Conservation (phyloP, 2,888 invertebrate genomes). For the Phaedon cochleariae region DNA sequence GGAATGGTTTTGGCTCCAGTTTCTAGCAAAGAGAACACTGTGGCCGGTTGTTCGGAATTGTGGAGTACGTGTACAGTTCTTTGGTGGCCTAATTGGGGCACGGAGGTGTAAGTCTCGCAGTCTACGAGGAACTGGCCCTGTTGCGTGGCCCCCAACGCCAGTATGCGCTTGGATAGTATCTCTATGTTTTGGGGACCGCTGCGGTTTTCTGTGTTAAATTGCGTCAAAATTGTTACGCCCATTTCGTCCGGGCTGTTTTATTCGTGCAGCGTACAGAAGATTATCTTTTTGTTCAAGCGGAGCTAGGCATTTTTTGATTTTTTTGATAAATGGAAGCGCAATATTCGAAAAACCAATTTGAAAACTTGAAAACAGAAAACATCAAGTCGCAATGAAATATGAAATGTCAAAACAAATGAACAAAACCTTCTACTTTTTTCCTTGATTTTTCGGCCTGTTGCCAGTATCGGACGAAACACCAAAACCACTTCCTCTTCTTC, state of each 20-base stretch:
- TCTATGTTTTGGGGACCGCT: conserved; percentile 93
- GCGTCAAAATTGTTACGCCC: conserved; percentile 80
- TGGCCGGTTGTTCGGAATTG: conserved; percentile 94
- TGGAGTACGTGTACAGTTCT: conserved; percentile 92
- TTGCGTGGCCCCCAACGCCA: conserved; percentile 85
- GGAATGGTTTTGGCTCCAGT: conserved; percentile 86
- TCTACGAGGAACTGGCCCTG: conserved; percentile 93
- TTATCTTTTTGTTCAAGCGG: too few relatives aligned
- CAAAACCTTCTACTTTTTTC: too few relatives aligned
- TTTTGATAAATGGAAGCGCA: too few relatives aligned
- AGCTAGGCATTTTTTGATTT: too few relatives aligned
- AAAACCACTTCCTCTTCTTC: too few relatives aligned
- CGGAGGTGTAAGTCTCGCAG: conserved; percentile 91
- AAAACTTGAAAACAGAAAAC: too few relatives aligned
- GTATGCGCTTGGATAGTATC: conserved; percentile 82
- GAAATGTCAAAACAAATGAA: too few relatives aligned
- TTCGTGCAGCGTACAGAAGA: not conserved
- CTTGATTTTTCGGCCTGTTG: too few relatives aligned
- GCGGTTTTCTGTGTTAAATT: conserved; percentile 86
- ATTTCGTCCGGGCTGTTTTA: conserved; percentile 54
- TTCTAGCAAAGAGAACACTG: conserved; percentile 91
- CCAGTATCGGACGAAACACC: too few relatives aligned
- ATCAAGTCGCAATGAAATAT: too few relatives aligned
- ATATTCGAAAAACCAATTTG: too few relatives aligned
- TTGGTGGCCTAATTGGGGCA: conserved; percentile 78